Percentiles rank a stretch among this genome's conserved stretches.
Conservation (phyloP, 2,113 vertebrate genomes). For the Centropus bengalensis region DNA sequence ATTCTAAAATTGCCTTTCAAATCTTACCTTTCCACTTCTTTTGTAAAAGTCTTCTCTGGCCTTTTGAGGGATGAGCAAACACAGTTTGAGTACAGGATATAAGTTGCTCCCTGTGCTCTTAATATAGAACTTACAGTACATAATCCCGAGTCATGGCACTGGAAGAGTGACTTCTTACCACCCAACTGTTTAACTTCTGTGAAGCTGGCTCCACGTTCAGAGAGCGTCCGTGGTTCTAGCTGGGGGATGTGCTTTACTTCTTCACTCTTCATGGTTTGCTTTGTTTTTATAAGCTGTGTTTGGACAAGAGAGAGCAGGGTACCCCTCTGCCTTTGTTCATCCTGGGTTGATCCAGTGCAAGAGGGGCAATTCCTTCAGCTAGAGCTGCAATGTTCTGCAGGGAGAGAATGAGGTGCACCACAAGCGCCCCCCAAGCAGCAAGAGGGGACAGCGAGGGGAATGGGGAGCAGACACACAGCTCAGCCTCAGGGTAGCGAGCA, state of each 20-base stretch:
- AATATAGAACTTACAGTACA: background rate
- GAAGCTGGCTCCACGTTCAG: background rate
- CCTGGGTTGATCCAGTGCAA: background rate
- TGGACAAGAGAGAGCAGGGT: background rate
- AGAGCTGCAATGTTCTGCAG: background rate
- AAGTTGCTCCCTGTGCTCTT: background rate
- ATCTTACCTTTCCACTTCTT: constrained; percentile 34
- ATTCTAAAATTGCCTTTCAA: constrained; percentile 50
- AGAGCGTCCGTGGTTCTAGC: background rate
- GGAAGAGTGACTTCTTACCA: background rate
- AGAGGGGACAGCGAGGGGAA: rapidly evolving
- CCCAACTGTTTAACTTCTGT: background rate
- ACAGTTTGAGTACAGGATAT: constrained; percentile 5
- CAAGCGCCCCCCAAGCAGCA: background rate
- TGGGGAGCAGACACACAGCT: background rate
- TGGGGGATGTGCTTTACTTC: background rate
- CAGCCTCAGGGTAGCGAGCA: background rate
- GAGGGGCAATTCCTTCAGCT: background rate
- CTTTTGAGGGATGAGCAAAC: constrained; percentile 46
- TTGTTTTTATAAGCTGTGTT: background rate
- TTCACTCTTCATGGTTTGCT: background rate
- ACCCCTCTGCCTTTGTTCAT: background rate
- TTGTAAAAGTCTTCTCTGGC: constrained; percentile 9
- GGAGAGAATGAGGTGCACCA: background rate
- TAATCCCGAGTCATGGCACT: background rate